Evolutionary conservation across 1,140 invertebrate genomes (phyloP).

Genomic region (Delia radicum): DNA sequence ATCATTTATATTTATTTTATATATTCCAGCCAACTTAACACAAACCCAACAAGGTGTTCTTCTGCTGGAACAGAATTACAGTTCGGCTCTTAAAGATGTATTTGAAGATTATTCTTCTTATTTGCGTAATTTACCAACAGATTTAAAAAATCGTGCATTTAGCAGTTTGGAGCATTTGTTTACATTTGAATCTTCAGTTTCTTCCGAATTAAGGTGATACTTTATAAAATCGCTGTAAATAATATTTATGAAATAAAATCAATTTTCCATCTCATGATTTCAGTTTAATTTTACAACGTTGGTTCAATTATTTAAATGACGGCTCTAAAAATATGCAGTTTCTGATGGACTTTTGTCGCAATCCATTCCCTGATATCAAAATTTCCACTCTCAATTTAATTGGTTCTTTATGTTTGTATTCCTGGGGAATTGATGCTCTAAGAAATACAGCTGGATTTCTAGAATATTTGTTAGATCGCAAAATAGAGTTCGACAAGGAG

Average conservation of each 20-base stretch:
- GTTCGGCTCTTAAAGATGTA: constrained; percentile 54
- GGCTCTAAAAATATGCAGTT: constrained; percentile 54
- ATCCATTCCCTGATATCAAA: constrained; percentile 68
- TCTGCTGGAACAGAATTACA: constrained; percentile 61
- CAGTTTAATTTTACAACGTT: constrained; percentile 57
- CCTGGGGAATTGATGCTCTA: constrained; percentile 66
- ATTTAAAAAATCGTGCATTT: constrained; percentile 64
- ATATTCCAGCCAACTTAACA: constrained; percentile 37
- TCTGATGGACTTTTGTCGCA: constrained; percentile 59
- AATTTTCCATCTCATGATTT: constrained; percentile 21
- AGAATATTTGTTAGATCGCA: constrained; percentile 74
- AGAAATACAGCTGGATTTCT: constrained; percentile 65
- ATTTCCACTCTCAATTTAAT: constrained; percentile 60
- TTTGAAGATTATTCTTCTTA: constrained; percentile 60
- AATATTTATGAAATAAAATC: background rate
- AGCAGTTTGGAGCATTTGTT: constrained; percentile 63
- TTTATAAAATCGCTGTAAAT: no score
- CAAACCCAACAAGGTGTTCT: constrained; percentile 69
- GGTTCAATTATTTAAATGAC: constrained; percentile 58
- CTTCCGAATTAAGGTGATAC: constrained; percentile 26
- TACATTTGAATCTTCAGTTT: constrained; percentile 45
- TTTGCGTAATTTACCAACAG: constrained; percentile 61
- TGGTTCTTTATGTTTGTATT: constrained; percentile 59
- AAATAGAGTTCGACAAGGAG: constrained; percentile 68
- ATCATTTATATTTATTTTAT: background rate